Conservation (phyloP, 2,888 invertebrate species). For the Elysia crispata region DNA sequence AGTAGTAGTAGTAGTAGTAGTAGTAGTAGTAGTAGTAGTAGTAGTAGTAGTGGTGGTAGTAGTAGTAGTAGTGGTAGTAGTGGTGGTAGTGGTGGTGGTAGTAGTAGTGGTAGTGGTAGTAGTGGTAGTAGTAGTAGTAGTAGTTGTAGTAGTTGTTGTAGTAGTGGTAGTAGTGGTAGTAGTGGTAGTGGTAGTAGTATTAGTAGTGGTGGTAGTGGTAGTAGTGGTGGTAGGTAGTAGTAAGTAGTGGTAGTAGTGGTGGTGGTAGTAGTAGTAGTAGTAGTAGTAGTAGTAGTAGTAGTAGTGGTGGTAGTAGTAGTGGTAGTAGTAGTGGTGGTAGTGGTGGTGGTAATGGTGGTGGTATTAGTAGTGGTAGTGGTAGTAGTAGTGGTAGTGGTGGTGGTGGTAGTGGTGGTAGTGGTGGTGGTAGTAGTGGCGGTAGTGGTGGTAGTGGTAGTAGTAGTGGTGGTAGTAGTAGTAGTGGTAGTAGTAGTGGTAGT, state of each 20-base stretch:
- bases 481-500: too few relatives aligned
- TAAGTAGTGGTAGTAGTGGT: too few relatives aligned
- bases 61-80: constrained; percentile 33
- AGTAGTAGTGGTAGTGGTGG: too few relatives aligned
- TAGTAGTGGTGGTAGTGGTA: too few relatives aligned
- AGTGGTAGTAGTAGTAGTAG: constrained; percentile 12
- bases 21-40: constrained; percentile 24
- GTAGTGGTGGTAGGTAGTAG: too few relatives aligned
- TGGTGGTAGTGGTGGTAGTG: too few relatives aligned
- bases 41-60: constrained; percentile 18
- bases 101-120: constrained; percentile 37
- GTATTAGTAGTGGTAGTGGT: too few relatives aligned
- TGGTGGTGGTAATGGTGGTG: too few relatives aligned
- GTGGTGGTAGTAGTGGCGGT: too few relatives aligned
- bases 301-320: constrained; percentile 34
- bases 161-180: neutral
- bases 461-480: constrained; percentile 1
- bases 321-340: constrained; percentile 35
- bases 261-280: constrained; percentile 26
- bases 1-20: constrained; percentile 27
- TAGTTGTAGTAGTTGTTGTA: constrained; percentile 3
- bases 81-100: constrained; percentile 24
- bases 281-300: constrained; percentile 39
- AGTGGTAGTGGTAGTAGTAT: constrained; percentile 20
- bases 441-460: neutral